Base-by-base conservation (phyloP, 2,113 vertebrate genomes). In the Anarrhichthys ocellatus region DNA sequence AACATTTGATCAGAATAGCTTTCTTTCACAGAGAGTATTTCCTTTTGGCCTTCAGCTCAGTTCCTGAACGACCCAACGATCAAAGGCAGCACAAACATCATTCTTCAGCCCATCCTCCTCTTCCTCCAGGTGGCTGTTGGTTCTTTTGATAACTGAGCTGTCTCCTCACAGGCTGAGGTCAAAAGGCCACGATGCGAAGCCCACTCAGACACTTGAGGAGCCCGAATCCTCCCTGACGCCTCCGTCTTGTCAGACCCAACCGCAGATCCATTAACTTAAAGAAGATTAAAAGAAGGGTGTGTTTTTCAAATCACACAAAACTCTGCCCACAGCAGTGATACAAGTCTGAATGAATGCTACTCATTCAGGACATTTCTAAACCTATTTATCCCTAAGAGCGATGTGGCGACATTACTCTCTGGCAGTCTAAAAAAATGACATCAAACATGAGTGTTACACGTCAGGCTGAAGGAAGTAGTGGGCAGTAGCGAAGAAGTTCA, bases 181-280 rank as follows among this genome's bases (percentile, higher is more conserved):
- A 90, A 82, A 82, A 92, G 89, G 92, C 64, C 46, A 9, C 42
- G 46, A 73, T 84, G 34, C 1, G 27, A 80, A 86, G 78, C 90
- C 92, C 89, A 92, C 92, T 85, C 91, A 88, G 82, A 91, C 83
- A 86, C 90, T 78, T 58, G 85, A 92, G 85, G 71, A 93, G 80
- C 66, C 73, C 0, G 46, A 73, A 78, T 91, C 84, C 76, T 87
- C 82, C 88, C 81, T 71, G 66, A 73, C 54, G 61, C 80, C 85
- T 79, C 84, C 87, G 71, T 63, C 75, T 56, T 80, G 78, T 89
- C 90, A 81, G 56, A 78, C 48, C n/a, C 29, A 38, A 68, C 76
- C 7, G 0, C 71, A 88, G 44, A 88, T 40, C 83, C 66, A 52
- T 80, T 75, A 79, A 85, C 79, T 76, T 76, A 56, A 66, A 56